Evolutionary conservation across 2,797 vertebrate species (phyloP).

Genomic region (Sphenopsis melanotis): DNA sequence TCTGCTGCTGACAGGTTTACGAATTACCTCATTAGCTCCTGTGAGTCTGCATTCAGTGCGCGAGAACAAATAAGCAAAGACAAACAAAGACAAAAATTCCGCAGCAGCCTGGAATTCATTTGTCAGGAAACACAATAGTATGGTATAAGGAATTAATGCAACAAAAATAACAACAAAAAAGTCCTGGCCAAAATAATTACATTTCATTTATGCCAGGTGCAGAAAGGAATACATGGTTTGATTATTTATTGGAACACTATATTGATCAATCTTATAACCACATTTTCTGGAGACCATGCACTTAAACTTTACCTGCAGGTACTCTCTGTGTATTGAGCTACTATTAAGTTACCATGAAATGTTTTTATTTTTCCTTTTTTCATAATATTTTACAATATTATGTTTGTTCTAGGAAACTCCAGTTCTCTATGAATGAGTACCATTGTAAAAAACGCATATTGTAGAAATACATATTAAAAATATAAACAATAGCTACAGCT

Average conservation of each 20-base stretch:
- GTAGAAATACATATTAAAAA: not conserved
- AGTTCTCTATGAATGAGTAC: not conserved
- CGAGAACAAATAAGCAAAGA: slow-evolving; percentile 7
- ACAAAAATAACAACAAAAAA: not conserved
- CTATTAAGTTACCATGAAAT: not conserved
- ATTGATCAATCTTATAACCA: not conserved
- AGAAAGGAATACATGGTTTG: not conserved
- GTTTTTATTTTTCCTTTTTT: not conserved
- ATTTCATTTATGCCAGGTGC: not conserved
- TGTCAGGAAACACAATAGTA: not conserved
- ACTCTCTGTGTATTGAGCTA: not conserved
- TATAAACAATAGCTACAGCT: not conserved
- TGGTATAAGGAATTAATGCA: not conserved
- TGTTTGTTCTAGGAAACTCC: not conserved
- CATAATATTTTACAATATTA: not conserved
- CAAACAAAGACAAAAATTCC: slow-evolving; percentile 39
- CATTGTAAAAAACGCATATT: not conserved
- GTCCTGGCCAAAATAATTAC: not conserved
- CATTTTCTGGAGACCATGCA: not conserved
- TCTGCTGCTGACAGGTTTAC: slow-evolving; percentile 41
- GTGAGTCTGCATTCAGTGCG: not conserved
- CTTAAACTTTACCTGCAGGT: not conserved
- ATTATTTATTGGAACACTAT: not conserved
- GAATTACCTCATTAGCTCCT: slow-evolving; percentile 59
- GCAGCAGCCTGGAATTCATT: slow-evolving; percentile 22